Evolutionary conservation across 1,140 invertebrate species (phyloP).

Genomic region (Aphelenchoides fujianensis): DNA sequence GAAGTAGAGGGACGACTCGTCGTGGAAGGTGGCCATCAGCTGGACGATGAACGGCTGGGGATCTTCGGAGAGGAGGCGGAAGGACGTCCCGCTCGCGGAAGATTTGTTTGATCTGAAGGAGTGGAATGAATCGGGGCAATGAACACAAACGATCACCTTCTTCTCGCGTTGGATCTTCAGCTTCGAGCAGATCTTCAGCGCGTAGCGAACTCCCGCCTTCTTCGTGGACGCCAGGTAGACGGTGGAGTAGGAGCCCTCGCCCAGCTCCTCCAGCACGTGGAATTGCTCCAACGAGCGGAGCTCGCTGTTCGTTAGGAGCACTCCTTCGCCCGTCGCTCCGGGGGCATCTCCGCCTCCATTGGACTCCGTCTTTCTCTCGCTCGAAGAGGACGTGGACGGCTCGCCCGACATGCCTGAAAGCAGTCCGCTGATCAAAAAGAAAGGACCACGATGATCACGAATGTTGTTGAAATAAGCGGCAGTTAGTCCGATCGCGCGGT

Average conservation of each 20-base stretch:
- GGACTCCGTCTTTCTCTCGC: too few relatives aligned
- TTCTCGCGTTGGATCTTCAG: constrained; percentile 42
- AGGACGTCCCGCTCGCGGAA: constrained; percentile 42
- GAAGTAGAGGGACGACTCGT: constrained; percentile 43
- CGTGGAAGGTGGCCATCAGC: constrained; percentile 45
- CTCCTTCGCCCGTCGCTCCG: too few relatives aligned
- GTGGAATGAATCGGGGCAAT: constrained; percentile 7
- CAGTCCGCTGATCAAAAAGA: too few relatives aligned
- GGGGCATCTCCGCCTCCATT: too few relatives aligned
- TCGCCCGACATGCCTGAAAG: too few relatives aligned
- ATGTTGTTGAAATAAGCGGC: too few relatives aligned
- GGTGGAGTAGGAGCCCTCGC: constrained; percentile 48
- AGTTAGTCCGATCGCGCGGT: too few relatives aligned
- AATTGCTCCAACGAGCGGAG: constrained; percentile 24
- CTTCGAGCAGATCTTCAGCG: constrained; percentile 46
- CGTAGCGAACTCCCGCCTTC: constrained; percentile 24
- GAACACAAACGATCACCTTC: too few relatives aligned
- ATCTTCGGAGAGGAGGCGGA: constrained; percentile 35
- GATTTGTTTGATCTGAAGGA: constrained; percentile 38
- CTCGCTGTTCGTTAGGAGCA: too few relatives aligned
- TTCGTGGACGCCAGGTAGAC: constrained; percentile 35
- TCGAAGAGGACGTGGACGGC: too few relatives aligned
- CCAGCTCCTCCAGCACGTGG: constrained; percentile 38
- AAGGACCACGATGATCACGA: too few relatives aligned
- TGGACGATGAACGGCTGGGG: constrained; percentile 39